Evolutionary conservation across 2,797 vertebrate genomes (phyloP).

Genomic region (Peromyscus eremicus): DNA sequence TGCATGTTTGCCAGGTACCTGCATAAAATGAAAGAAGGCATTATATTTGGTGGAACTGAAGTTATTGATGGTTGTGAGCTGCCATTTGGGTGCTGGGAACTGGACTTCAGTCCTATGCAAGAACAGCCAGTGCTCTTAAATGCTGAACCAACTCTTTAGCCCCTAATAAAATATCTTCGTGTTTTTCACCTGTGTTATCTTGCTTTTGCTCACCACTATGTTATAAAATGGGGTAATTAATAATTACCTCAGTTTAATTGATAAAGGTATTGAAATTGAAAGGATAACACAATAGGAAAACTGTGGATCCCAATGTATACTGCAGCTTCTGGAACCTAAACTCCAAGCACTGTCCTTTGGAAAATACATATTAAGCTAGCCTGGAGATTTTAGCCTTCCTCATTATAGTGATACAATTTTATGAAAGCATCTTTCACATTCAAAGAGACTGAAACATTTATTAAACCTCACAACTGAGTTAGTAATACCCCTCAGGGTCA

Average conservation of each 20-base stretch:
- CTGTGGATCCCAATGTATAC: neutral
- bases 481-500: neutral
- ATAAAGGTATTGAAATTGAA: neutral
- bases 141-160: neutral
- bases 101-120: neutral
- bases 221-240: neutral
- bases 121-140: neutral
- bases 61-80: too few relatives aligned
- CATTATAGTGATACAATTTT: neutral
- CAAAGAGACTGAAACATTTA: neutral
- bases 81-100: neutral
- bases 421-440: neutral
- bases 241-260: neutral
- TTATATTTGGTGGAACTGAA: neutral
- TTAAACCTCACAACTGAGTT: neutral
- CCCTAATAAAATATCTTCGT: neutral
- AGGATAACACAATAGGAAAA: neutral
- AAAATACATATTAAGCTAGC: neutral
- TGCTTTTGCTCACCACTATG: neutral
- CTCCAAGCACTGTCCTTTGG: neutral
- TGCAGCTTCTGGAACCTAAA: neutral
- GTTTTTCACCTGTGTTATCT: neutral
- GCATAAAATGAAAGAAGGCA: neutral
- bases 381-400: neutral
- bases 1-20: neutral